A percentile compares a stretch with the other conserved stretches of the same genome.
Evolutionary conservation across 1,140 invertebrate species (phyloP).

Genomic region (Drosophila orosa): DNA sequence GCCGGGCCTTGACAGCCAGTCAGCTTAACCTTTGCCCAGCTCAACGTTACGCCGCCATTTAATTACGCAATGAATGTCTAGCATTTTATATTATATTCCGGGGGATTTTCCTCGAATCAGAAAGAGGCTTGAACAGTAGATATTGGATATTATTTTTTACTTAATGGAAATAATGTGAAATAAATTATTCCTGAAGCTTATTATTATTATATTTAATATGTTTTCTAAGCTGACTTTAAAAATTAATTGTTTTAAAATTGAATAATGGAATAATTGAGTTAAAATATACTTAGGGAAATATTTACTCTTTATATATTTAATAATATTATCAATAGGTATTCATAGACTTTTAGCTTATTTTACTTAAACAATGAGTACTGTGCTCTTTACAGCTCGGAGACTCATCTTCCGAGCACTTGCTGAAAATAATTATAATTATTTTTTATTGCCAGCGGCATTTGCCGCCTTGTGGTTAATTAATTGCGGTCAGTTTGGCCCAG

Average conservation of each 20-base stretch:
- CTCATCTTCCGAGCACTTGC: slow-evolving; percentile 25
- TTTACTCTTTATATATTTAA: neutral
- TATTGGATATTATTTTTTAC: neutral
- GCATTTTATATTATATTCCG: slow-evolving; percentile 20
- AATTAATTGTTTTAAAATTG: neutral
- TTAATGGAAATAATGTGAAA: neutral
- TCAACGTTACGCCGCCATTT: slow-evolving; percentile 28
- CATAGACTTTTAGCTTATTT: neutral
- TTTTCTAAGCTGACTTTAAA: neutral
- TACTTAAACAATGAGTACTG: neutral
- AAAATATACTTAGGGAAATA: neutral
- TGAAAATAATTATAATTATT: slow-evolving; percentile 67
- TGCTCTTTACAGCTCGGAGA: neutral
- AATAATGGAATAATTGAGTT: neutral
- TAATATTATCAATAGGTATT: neutral
- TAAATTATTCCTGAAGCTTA: too few species aligned
- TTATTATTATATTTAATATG: neutral
- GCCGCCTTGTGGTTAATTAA: slow-evolving; percentile 74
- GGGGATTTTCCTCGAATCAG: neutral
- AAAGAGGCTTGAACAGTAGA: neutral
- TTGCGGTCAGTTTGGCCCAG: slow-evolving; percentile 68
- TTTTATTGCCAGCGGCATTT: slow-evolving; percentile 57
- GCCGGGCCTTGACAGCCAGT: slow-evolving; percentile 25
- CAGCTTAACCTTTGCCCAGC: slow-evolving; percentile 45
- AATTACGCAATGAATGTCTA: slow-evolving; percentile 43